Base-by-base conservation (phyloP, 2,888 invertebrate species). In the Caenorhabditis afra region DNA sequence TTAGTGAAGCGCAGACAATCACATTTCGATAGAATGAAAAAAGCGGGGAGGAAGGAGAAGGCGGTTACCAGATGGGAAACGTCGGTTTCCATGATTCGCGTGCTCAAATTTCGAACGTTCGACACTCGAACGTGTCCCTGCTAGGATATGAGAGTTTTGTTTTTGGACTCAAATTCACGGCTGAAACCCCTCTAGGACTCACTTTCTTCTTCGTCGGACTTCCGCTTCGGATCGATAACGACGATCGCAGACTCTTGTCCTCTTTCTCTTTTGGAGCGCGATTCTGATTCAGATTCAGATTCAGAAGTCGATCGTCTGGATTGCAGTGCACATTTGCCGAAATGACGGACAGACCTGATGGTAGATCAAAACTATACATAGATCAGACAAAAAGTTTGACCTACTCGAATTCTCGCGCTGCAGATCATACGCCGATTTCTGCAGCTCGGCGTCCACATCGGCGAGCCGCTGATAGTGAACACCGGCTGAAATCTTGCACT, bases 21-120 rank as follows among this genome's bases (percentile, higher is more conserved):
- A 29, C 29, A 7, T 29, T 29, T 7, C 7, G 4, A 29, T n/a
- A n/a, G n/a, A n/a, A n/a, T n/a, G n/a, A 29, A 29, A 22, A 50
- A 50, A 50, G 20, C 18, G 10, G 23, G 7, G 3, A 50, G 7
- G 20, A 50, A 22, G n/a, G 14, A 53, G 29, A 50, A 61, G 49
- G 18, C 16, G 23, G 3, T 55, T 71, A 78, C 78, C 78, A 78
- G 49, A 61, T 78, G 71, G 23, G 71, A 78, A 55, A 78, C 78
- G 49, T 78, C 78, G 11, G 71, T 71, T 49, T 71, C 66, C 61
- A 67, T 65, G 20, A 78, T 61, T 62, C 71, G 53, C 8, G 59
- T 45, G 12, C 23, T 45, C n/a, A n/a, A n/a, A n/a, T n/a, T n/a
- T 18, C 47, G 55, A n/a, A 47, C 22, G 12, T 55, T 62, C 35